A percentile compares a stretch with the other conserved stretches of the same genome.
phyloP scores from a whole-genome alignment of 2,888 invertebrate species.

The Ochropleura leucogaster region DNA sequence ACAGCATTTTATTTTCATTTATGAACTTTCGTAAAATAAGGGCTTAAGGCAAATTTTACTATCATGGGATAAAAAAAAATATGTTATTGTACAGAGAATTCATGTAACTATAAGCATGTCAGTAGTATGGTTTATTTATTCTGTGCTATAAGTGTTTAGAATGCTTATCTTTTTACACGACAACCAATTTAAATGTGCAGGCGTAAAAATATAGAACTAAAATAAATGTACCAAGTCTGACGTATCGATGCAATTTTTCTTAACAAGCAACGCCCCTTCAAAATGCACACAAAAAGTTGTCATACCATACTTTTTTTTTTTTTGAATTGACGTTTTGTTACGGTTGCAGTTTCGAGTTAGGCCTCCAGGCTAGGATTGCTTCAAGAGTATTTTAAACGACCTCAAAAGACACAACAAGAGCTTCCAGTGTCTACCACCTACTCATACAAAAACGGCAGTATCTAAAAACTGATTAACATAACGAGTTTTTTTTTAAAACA shows the following conservation, averaged over 20 bases:
- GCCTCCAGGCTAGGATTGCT: neutral
- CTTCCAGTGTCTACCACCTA: neutral
- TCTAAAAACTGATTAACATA: constrained; percentile 32
- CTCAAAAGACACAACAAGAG: neutral
- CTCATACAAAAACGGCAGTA: neutral
- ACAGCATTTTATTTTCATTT: neutral
- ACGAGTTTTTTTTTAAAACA: constrained; percentile 45
- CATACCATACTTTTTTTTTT: neutral
- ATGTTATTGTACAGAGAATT: too few species aligned
- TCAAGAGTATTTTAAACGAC: neutral
- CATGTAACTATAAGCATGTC: too few species aligned
- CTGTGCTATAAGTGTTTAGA: too few species aligned
- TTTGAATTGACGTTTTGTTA: neutral
- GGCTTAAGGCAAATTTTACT: neutral
- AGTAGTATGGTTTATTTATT: too few species aligned
- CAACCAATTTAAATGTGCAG: too few species aligned
- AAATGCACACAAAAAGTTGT: too few species aligned
- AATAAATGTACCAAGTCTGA: too few species aligned
- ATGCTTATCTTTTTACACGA: too few species aligned
- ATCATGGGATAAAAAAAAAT: too few species aligned
- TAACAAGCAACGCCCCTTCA: too few species aligned
- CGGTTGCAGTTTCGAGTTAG: neutral
- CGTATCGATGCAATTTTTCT: too few species aligned
- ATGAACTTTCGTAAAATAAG: neutral
- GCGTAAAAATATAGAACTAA: too few species aligned